Evolutionary conservation across 2,888 invertebrate species (phyloP).

Genomic region (Ypsolopha scabrella): DNA sequence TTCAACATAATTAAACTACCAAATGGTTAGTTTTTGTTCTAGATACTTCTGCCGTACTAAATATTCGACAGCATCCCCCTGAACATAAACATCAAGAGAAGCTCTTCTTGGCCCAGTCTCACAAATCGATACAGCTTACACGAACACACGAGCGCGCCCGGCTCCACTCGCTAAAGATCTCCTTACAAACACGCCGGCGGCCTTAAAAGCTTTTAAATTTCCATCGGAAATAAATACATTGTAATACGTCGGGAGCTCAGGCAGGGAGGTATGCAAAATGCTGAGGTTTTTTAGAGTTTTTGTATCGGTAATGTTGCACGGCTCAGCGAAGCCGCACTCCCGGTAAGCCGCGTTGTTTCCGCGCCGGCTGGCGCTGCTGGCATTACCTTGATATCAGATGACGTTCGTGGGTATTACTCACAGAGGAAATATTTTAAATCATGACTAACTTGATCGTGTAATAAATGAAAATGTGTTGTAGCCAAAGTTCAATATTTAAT

Average conservation of each 20-base stretch:
- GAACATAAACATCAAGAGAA: not conserved
- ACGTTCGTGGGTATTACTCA: not conserved
- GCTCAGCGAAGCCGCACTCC: constrained; percentile 14
- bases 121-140: constrained; percentile 55
- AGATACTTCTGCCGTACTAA: too few species aligned
- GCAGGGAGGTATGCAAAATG: constrained; percentile 51
- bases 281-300: constrained; percentile 50
- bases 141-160: constrained; percentile 16
- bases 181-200: constrained; percentile 51
- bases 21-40: too few species aligned
- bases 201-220: constrained; percentile 66
- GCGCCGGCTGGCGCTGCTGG: not conserved
- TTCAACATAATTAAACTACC: too few species aligned
- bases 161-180: constrained; percentile 26
- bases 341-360: constrained; percentile 1
- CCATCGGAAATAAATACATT: constrained; percentile 56
- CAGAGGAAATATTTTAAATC: not conserved
- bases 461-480: not conserved
- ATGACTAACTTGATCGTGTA: not conserved
- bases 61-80: too few species aligned
- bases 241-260: constrained; percentile 27
- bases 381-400: constrained; percentile 1
- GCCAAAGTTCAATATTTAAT: too few species aligned
- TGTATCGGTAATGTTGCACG: constrained; percentile 38
- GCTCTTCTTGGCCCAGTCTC: not conserved